These are phyloP conservation scores for Acyrthosiphon pisum DNA, from an alignment of 1,140 invertebrate species.

Conservation along the genomic window DNA sequence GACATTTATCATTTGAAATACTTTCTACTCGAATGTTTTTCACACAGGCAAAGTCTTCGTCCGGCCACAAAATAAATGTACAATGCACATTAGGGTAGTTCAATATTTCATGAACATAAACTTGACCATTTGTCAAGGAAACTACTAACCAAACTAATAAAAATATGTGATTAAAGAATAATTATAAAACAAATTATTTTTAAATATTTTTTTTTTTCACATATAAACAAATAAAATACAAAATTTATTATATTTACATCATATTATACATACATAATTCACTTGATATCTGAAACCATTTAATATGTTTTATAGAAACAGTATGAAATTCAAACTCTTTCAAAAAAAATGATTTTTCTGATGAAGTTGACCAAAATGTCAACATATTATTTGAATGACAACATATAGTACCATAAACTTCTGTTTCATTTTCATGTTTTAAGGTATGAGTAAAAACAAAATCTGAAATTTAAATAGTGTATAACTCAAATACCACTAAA, in stretches of 20 bases:
- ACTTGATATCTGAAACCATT: constrained; percentile 48
- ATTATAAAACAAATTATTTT: not conserved
- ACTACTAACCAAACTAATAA: constrained; percentile 39
- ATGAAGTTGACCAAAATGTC: constrained; percentile 44
- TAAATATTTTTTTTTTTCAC: not conserved
- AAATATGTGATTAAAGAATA: not conserved
- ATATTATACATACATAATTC: constrained; percentile 20
- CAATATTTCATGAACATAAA: constrained; percentile 48
- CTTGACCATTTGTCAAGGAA: constrained; percentile 53
- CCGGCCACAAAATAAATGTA: constrained; percentile 47
- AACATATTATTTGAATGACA: constrained; percentile 45
- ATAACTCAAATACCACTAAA: not conserved
- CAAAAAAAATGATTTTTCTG: constrained; percentile 26
- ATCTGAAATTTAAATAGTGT: not conserved
- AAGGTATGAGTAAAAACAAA: constrained; percentile 32
- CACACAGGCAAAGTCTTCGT: constrained; percentile 34
- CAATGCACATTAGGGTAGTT: constrained; percentile 12
- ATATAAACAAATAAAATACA: not conserved
- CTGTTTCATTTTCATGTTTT: not conserved
- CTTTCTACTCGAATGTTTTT: constrained; percentile 32
- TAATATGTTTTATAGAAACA: constrained; percentile 27
- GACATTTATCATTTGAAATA: constrained; percentile 25
- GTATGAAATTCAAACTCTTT: constrained; percentile 5
- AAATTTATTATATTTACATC: not conserved
- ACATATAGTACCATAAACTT: constrained; percentile 50